A percentile compares a stretch with the other conserved stretches of the same genome.
phyloP scores from a whole-genome alignment of 2,797 vertebrate species.

The Phaenicophaeus curvirostris region DNA sequence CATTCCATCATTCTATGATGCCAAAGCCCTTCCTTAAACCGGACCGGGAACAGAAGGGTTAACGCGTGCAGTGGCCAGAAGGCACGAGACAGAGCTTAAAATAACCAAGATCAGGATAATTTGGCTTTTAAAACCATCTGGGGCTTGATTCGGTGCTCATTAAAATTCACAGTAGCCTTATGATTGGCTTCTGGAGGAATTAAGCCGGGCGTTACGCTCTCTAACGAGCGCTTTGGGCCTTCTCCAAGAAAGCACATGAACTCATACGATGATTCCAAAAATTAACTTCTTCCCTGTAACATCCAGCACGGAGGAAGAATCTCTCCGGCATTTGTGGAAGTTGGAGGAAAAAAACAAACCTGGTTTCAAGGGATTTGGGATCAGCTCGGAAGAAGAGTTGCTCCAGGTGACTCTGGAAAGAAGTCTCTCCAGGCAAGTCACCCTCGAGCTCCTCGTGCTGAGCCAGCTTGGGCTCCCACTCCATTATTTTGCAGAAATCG shows the following conservation, averaged over 20 bases:
- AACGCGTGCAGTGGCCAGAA: conserved; percentile 20
- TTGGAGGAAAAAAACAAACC: not conserved
- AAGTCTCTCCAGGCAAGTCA: not conserved
- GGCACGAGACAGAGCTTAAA: conserved; percentile 30
- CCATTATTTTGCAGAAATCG: not conserved
- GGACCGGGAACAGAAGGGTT: conserved; percentile 1
- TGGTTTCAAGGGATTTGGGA: conserved; percentile 5
- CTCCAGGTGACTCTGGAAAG: not conserved
- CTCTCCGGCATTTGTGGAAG: not conserved
- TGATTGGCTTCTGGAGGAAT: conserved; percentile 57
- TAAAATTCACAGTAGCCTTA: conserved; percentile 53
- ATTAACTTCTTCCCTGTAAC: not conserved
- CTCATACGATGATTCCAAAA: not conserved
- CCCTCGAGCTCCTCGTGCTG: not conserved
- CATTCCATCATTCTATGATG: too few species aligned
- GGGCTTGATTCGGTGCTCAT: conserved; percentile 42
- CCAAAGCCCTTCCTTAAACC: not conserved
- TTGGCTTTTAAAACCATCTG: conserved; percentile 59
- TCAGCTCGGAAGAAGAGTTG: not conserved
- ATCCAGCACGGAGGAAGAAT: not conserved
- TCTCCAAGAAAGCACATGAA: conserved; percentile 8
- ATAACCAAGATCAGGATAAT: conserved; percentile 55
- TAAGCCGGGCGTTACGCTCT: conserved; percentile 25
- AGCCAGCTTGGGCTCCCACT: not conserved
- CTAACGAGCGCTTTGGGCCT: conserved; percentile 16